Percentiles rank a stretch among this genome's conserved stretches.
Conservation (phyloP, 2,113 vertebrate genomes). For the Gnathonemus echidnorhynchus region DNA sequence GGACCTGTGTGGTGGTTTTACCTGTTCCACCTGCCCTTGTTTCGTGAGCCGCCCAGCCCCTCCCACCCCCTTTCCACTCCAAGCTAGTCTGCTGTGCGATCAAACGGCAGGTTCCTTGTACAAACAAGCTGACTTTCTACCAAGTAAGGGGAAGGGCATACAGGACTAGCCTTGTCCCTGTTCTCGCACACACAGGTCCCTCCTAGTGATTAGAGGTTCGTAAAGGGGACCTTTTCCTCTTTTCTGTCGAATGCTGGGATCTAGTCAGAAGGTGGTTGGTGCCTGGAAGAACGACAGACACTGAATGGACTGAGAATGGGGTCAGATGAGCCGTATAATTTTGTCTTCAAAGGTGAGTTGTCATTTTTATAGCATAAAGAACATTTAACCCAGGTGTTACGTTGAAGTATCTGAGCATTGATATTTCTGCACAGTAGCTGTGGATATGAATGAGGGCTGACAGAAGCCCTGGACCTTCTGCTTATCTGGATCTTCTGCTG, state of each 20-base stretch:
- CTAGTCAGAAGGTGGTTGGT: slow-evolving; percentile 13
- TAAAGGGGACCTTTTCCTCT: not conserved
- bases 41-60: not conserved
- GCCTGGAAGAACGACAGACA: slow-evolving; percentile 29
- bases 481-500: not conserved
- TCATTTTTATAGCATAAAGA: slow-evolving; percentile 17
- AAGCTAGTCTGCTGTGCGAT: slow-evolving; percentile 35
- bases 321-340: slow-evolving; percentile 61
- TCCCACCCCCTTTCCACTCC: slow-evolving; percentile 26
- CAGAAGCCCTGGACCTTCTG: not conserved
- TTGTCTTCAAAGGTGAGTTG: slow-evolving; percentile 66
- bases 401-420: not conserved
- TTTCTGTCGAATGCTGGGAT: not conserved
- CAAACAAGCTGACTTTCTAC: slow-evolving; percentile 17
- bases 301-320: slow-evolving; percentile 43
- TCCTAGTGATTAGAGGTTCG: not conserved
- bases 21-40: slow-evolving; percentile 57
- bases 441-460: not conserved
- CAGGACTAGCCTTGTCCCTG: slow-evolving; percentile 9
- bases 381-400: not conserved
- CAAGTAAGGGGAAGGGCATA: not conserved
- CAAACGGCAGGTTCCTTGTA: slow-evolving; percentile 29
- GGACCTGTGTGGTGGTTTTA: slow-evolving; percentile 43
- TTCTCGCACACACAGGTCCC: not conserved
- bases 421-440: not conserved